Base-by-base conservation (phyloP, 2,113 vertebrate species). In the Eublepharis macularius region DNA sequence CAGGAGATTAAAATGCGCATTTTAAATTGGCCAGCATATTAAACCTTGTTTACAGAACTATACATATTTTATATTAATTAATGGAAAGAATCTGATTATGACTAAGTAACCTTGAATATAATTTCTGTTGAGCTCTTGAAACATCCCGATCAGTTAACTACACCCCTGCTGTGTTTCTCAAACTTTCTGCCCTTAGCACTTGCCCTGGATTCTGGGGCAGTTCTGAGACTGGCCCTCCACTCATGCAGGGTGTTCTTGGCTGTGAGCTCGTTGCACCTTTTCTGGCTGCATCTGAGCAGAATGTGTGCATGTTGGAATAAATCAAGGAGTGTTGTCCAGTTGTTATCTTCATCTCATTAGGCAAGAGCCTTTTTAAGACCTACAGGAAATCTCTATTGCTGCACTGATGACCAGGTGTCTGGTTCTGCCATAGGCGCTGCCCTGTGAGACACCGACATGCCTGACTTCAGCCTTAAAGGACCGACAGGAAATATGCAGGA, bases 301-400 rank as follows among this genome's bases (percentile, higher is more conserved):
- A 63, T 6, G 14, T 49, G 47, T 76, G 45, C 34, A 32, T 51
- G 39, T 8, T 19, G 34, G 17, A 68, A 68, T 68, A n/a, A n/a
- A n/a, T n/a, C n/a, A n/a, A n/a, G n/a, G n/a, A n/a, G n/a, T n/a
- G n/a, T n/a, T n/a, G n/a, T n/a, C n/a, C n/a, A n/a, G n/a, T n/a
- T 85, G 12, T 82, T 72, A 26, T 41, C 47, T 82, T 91, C 83
- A 0, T 81, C 81, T 73, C 16, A n/a, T n/a, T n/a, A n/a, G n/a
- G n/a, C n/a, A n/a, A n/a, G n/a, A n/a, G n/a, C 69, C 26, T 63
- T 88, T 88, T 73, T 85, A 65, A 93, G 86, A 89, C 72, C 39
- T 83, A 47, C 84, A 73, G 47, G 65, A 84, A 90, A 90, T 84
- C 57, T 91, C 54, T 63, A 36, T 90, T 92, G 90, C 21, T 4